Conservation (phyloP, 2,888 invertebrate species). For the Acanthosepion lycidas region DNA sequence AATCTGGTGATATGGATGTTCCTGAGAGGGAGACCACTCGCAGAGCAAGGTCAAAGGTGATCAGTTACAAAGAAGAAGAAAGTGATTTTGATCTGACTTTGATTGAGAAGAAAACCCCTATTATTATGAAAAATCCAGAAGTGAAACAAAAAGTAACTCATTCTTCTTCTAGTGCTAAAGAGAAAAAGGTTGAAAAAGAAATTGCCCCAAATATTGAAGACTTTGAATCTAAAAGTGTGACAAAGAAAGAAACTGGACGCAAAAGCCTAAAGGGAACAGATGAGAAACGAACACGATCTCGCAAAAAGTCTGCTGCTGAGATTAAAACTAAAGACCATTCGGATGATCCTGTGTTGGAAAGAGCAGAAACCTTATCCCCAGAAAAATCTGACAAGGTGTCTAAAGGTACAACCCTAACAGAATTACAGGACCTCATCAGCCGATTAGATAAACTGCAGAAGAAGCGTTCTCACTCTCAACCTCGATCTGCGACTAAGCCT, state of each 20-base stretch:
- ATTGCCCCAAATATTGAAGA: not conserved
- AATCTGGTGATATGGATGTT: no score
- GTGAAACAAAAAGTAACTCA: not conserved
- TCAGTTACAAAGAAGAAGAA: not conserved
- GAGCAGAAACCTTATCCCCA: not conserved
- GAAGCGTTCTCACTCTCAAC: not conserved
- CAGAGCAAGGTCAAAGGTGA: constrained; percentile 37
- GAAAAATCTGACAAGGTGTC: not conserved
- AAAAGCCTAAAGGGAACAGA: not conserved
- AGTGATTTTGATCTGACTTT: not conserved
- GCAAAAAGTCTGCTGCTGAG: not conserved
- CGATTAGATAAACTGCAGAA: not conserved
- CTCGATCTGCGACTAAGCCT: not conserved
- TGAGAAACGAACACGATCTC: not conserved
- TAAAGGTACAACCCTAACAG: not conserved
- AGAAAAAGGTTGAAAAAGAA: not conserved
- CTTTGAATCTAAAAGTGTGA: not conserved
- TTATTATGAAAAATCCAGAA: not conserved
- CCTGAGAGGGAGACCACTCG: not conserved
- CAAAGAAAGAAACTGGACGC: not conserved
- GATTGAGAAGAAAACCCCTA: not conserved
- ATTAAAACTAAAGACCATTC: not conserved
- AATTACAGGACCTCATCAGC: not conserved
- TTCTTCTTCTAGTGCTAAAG: not conserved
- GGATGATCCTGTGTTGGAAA: not conserved